phyloP scores from a whole-genome alignment of 2,888 invertebrate genomes.

The Phasia obesa region DNA sequence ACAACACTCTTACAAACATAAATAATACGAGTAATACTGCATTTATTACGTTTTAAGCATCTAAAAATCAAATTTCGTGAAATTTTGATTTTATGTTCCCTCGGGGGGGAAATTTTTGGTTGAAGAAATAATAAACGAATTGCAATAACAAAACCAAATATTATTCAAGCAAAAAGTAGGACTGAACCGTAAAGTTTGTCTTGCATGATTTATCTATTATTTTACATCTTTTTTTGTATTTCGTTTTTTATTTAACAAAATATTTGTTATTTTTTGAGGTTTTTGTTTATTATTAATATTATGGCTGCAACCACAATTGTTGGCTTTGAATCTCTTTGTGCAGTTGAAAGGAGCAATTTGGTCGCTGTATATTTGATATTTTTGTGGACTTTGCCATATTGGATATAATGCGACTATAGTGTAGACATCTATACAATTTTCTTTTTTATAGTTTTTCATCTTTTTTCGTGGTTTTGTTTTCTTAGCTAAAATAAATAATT shows the following conservation, averaged over 20 bases:
- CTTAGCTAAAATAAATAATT: no score
- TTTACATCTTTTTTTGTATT: constrained; percentile 68
- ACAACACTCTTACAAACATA: no score
- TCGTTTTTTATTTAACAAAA: constrained; percentile 30
- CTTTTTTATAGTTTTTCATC: constrained; percentile 58
- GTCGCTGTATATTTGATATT: constrained; percentile 16
- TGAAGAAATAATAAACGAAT: constrained; percentile 58
- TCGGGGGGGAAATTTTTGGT: constrained; percentile 71
- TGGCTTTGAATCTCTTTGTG: constrained; percentile 50
- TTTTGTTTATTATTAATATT: constrained; percentile 41
- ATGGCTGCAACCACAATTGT: constrained; percentile 43
- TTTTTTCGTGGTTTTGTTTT: constrained; percentile 48
- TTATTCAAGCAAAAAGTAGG: no score
- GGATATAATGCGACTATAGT: constrained; percentile 69
- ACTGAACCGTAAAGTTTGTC: constrained; percentile 73
- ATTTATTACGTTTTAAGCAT: constrained; percentile 49
- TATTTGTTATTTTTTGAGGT: constrained; percentile 30
- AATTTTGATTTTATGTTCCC: constrained; percentile 72
- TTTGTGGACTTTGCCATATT: constrained; percentile 58
- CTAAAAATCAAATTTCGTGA: constrained; percentile 68
- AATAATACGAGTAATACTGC: no score
- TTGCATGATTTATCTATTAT: constrained; percentile 72
- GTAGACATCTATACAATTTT: constrained; percentile 55
- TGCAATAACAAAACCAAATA: constrained; percentile 12
- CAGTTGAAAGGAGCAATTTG: constrained; percentile 21